These are phyloP conservation scores for Volucella bombylans DNA, from an alignment of 2,888 invertebrate genomes.

Conservation along the genomic window DNA sequence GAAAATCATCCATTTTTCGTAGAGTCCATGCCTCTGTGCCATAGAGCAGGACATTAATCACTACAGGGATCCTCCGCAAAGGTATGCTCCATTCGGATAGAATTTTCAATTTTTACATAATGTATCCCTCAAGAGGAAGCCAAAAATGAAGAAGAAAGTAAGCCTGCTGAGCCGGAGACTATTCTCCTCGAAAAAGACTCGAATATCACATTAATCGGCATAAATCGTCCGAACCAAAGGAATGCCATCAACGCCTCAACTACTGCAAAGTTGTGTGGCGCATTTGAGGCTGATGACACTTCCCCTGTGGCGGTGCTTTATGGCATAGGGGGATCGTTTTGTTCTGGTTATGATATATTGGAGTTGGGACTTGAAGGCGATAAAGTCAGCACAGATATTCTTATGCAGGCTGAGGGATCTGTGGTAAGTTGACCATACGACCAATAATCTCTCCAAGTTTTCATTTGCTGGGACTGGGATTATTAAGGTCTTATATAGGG, in stretches of 20 bases:
- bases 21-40: no score
- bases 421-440: conserved; percentile 81
- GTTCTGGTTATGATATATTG: conserved; percentile 94
- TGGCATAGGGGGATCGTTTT: conserved; percentile 96
- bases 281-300: conserved; percentile 90
- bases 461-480: not conserved
- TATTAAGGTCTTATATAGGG: no score
- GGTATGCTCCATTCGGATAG: conserved; percentile 64
- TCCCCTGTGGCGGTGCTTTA: conserved; percentile 90
- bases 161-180: conserved; percentile 52
- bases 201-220: conserved; percentile 89
- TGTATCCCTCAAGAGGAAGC: conserved; percentile 58
- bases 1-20: no score
- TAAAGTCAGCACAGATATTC: conserved; percentile 81
- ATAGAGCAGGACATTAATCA: conserved; percentile 58
- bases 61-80: conserved; percentile 74
- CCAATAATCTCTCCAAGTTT: not conserved
- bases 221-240: conserved; percentile 91
- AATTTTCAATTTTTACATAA: conserved; percentile 74
- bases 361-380: conserved; percentile 85
- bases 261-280: conserved; percentile 86
- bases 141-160: conserved; percentile 60
- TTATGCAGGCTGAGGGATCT: conserved; percentile 82
- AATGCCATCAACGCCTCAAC: conserved; percentile 91
- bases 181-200: conserved; percentile 85